These are phyloP conservation scores for Halictus rubicundus DNA, from an alignment of 1,140 invertebrate species.

Conservation along the genomic window DNA sequence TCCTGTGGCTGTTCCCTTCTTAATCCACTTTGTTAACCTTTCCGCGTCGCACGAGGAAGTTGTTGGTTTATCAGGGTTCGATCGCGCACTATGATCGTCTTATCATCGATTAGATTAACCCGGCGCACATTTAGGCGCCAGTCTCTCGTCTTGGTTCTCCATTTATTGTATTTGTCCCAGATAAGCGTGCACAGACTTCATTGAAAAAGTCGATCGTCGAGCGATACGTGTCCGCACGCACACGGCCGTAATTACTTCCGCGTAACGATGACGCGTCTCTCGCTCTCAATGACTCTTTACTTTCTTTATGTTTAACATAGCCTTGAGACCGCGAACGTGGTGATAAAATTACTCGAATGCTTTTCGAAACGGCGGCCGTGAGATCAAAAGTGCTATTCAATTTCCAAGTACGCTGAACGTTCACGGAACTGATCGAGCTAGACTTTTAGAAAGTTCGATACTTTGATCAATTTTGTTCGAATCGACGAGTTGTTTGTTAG, in stretches of 20 bases:
- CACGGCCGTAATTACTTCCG: conserved; percentile 5
- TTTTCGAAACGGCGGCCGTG: too few relatives aligned
- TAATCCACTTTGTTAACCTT: too few relatives aligned
- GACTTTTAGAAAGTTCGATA: too few relatives aligned
- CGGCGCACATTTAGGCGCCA: not conserved
- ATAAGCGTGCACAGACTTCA: not conserved
- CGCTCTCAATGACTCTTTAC: not conserved
- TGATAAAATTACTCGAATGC: not conserved
- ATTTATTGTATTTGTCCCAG: not conserved
- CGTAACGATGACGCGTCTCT: not conserved
- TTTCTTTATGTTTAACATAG: not conserved
- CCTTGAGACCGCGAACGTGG: not conserved
- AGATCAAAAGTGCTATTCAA: too few relatives aligned
- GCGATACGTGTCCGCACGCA: not conserved
- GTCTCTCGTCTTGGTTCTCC: conserved; percentile 1
- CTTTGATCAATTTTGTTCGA: too few relatives aligned
- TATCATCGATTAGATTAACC: conserved; percentile 2
- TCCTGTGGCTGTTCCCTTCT: not conserved
- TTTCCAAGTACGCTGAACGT: too few relatives aligned
- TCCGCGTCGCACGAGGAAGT: too few relatives aligned
- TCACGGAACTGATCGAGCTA: too few relatives aligned
- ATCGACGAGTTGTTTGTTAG: too few relatives aligned
- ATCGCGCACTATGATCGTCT: conserved; percentile 1
- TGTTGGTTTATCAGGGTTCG: not conserved
- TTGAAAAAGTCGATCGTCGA: not conserved